Evolutionary conservation across 1,140 invertebrate genomes (phyloP).

Genomic region (Panulirus ornatus): DNA sequence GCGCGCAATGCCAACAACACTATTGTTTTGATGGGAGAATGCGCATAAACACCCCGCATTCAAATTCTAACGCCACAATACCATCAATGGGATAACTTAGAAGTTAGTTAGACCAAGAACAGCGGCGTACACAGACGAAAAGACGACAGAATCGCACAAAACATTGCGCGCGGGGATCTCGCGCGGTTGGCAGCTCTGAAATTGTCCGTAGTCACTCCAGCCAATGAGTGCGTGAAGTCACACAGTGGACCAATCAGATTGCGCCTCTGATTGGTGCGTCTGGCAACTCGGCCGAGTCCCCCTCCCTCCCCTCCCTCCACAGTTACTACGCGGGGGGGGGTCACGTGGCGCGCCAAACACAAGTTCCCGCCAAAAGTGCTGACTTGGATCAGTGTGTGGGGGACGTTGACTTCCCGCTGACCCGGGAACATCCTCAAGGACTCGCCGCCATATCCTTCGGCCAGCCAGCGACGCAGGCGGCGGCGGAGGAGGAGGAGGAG

Average conservation of each 20-base stretch:
- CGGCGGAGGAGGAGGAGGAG: too few relatives aligned
- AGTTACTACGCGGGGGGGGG: slow-evolving; percentile 54
- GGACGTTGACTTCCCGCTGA: slow-evolving; percentile 58
- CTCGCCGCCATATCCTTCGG: neutral
- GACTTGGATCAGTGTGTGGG: slow-evolving; percentile 26
- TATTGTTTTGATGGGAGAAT: slow-evolving; percentile 30
- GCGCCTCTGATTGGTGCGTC: slow-evolving; percentile 35
- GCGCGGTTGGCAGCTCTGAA: slow-evolving; percentile 36
- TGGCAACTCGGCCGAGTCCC: too few relatives aligned
- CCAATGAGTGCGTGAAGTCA: slow-evolving; percentile 48
- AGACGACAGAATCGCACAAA: neutral
- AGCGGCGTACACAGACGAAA: too few relatives aligned
- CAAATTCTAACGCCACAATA: too few relatives aligned
- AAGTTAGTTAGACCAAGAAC: too few relatives aligned
- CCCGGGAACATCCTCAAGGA: slow-evolving; percentile 19
- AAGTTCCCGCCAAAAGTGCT: slow-evolving; percentile 64
- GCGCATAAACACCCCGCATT: too few relatives aligned
- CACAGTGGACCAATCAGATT: slow-evolving; percentile 44
- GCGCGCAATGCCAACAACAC: slow-evolving; percentile 42
- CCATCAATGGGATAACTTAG: too few relatives aligned
- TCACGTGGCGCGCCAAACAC: slow-evolving; percentile 64
- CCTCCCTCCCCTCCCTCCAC: slow-evolving; percentile 14
- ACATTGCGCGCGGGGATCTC: neutral
- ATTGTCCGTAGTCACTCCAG: slow-evolving; percentile 46
- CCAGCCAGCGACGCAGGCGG: neutral